Base-by-base conservation (phyloP, 2,888 invertebrate genomes). In the Scaptomyza caliginosa region DNA sequence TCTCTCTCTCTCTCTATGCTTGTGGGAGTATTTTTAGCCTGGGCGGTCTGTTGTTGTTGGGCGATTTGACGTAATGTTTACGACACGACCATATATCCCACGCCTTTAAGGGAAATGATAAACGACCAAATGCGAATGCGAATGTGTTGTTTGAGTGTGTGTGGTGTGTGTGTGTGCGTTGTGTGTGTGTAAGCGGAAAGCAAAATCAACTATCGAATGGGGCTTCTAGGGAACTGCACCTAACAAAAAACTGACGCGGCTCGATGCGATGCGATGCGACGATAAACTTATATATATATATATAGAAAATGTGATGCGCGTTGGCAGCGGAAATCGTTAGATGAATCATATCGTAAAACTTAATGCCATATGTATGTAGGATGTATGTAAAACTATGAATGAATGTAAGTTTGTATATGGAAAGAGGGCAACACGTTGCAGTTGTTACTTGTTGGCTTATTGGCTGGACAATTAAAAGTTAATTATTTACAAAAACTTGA, bases 261-360 rank as follows among this genome's bases (percentile, higher is more conserved):
- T 39, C 52, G 51, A 59, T 43, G 38, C 36, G 36, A 17, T 45
- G 43, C 17, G 43, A 26, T 17, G 17, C 17, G 17, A 45, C 26
- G 43, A 28, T 45, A 45, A 28, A 28, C 19, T 3, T 19, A 3
- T 43, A 4, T 6, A n/a, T 13, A 34, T 56, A 46, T 42, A 28
- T 51, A 32, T 19, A 6, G 3, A 21, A 17, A 17, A 19, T 57
- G 48, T 24, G 64, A 55, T 64, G 65, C 51, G 77, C 81, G 82
- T 78, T 81, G 82, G 78, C 82, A 78, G 82, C 78, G 78, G 78
- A 78, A 81, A 78, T 78, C 68, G 82, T 81, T 81, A 68, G 70
- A 71, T 78, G 82, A 81, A 67, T 59, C 65, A 77, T 64, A 55
- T 21, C 30, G 26, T 30, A 50, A 34, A 64, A 42, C 34, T 1